Percentiles rank a stretch among this genome's conserved stretches.
Conservation (phyloP, 2,113 vertebrate genomes). For the Myiozetetes cayanensis region DNA sequence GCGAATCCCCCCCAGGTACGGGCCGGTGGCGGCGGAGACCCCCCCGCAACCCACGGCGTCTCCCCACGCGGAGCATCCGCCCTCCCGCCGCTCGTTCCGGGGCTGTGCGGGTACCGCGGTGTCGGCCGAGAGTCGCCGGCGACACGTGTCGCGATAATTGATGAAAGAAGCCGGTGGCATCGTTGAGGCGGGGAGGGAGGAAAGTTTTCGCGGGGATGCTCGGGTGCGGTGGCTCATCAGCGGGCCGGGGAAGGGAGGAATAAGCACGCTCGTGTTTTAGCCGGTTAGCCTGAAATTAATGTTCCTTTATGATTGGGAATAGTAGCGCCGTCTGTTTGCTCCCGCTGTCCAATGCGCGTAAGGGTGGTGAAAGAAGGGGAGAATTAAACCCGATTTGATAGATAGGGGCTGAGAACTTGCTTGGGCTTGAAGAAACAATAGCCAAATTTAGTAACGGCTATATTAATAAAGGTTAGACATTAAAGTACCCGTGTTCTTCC, state of each 20-base stretch:
- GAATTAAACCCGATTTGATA: neutral
- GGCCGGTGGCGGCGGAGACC: neutral
- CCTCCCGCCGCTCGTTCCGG: neutral
- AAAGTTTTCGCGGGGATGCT: conserved; percentile 35
- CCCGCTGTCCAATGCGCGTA: conserved; percentile 3
- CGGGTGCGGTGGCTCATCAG: neutral
- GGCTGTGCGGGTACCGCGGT: neutral
- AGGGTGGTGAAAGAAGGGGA: neutral
- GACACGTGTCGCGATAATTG: conserved; percentile 47
- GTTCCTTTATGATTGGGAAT: neutral
- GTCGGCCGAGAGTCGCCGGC: neutral
- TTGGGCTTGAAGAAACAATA: neutral
- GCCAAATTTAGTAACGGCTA: neutral
- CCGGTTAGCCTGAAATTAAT: neutral
- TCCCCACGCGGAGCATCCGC: neutral
- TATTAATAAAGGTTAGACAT: neutral
- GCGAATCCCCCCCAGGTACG: conserved; percentile 52
- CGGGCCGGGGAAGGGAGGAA: neutral
- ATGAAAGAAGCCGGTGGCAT: conserved; percentile 6
- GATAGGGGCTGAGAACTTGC: neutral
- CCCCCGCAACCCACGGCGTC: neutral
- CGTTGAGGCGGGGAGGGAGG: neutral
- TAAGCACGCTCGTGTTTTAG: neutral
- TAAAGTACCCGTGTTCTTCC: neutral
- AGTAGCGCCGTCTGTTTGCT: conserved; percentile 7